phyloP scores from a whole-genome alignment of 2,113 vertebrate species.

The Channa argus region DNA sequence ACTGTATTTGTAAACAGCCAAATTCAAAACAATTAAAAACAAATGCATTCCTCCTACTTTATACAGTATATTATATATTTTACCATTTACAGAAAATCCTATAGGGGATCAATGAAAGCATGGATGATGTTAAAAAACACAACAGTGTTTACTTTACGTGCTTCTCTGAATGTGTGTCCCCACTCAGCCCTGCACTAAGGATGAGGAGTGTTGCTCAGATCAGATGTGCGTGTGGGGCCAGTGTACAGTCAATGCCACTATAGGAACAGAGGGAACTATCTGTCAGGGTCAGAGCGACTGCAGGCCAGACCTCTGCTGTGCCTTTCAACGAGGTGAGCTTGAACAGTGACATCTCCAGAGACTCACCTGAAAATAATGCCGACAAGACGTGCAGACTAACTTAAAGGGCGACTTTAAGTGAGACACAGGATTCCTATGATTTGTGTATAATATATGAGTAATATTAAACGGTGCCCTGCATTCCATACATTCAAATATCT shows the following conservation, averaged over 20 bases:
- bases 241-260: constrained; percentile 80
- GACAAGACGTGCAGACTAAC: neutral
- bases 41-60: too few species aligned
- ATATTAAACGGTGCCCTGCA: too few species aligned
- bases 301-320: constrained; percentile 88
- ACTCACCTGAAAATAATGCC: neutral
- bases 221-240: constrained; percentile 93
- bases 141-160: neutral
- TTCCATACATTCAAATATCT: too few species aligned
- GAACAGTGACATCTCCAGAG: neutral
- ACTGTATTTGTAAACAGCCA: too few species aligned
- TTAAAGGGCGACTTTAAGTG: too few species aligned
- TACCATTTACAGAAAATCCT: neutral
- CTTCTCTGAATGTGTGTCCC: constrained; percentile 9
- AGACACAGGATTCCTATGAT: too few species aligned
- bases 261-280: constrained; percentile 90
- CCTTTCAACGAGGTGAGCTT: constrained; percentile 88
- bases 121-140: neutral
- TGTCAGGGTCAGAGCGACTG: constrained; percentile 94
- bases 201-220: constrained; percentile 91
- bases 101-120: too few species aligned
- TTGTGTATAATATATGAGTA: too few species aligned
- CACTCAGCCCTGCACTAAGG: constrained; percentile 86
- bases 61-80: too few species aligned
- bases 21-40: too few species aligned